A percentile compares a stretch with the other conserved stretches of the same genome.
phyloP scores from a whole-genome alignment of 1,140 invertebrate species.

The Drosophila pallidifrons region DNA sequence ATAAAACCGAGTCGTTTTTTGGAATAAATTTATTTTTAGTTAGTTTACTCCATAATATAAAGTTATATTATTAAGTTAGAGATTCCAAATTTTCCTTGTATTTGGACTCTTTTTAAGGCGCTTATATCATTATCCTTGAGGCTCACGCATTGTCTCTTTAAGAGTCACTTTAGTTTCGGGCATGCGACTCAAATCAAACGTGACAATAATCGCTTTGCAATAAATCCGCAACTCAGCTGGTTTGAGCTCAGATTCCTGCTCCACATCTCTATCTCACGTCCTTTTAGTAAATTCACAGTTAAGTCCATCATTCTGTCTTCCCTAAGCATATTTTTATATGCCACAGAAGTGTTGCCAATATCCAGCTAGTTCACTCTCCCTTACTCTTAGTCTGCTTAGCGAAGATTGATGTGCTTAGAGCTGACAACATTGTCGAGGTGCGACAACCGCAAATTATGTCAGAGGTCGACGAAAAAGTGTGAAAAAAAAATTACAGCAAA shows the following conservation, averaged over 20 bases:
- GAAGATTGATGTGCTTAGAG: constrained; percentile 51
- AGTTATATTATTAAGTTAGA: too few species aligned
- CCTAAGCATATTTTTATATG: constrained; percentile 35
- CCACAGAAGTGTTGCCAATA: constrained; percentile 26
- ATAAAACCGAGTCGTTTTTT: too few species aligned
- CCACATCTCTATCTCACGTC: background rate
- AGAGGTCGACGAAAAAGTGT: constrained; percentile 10
- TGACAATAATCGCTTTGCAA: constrained; percentile 38
- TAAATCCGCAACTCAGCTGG: constrained; percentile 32
- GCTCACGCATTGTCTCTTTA: constrained; percentile 9
- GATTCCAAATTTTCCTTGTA: background rate
- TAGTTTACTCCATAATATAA: too few species aligned
- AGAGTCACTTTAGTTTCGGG: constrained; percentile 19
- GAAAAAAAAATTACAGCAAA: constrained; percentile 44
- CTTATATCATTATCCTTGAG: constrained; percentile 1
- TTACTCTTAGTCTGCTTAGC: constrained; percentile 1
- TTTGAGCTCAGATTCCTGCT: constrained; percentile 1
- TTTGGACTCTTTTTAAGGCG: background rate
- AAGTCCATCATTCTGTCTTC: constrained; percentile 55
- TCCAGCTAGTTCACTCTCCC: background rate
- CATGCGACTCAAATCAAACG: constrained; percentile 37
- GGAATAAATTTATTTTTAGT: too few species aligned
- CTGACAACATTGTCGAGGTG: constrained; percentile 25
- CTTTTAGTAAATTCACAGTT: constrained; percentile 24
- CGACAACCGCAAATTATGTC: constrained; percentile 43